Conservation (phyloP, 2,888 invertebrate genomes). For the Gandaritis pyraliata region DNA sequence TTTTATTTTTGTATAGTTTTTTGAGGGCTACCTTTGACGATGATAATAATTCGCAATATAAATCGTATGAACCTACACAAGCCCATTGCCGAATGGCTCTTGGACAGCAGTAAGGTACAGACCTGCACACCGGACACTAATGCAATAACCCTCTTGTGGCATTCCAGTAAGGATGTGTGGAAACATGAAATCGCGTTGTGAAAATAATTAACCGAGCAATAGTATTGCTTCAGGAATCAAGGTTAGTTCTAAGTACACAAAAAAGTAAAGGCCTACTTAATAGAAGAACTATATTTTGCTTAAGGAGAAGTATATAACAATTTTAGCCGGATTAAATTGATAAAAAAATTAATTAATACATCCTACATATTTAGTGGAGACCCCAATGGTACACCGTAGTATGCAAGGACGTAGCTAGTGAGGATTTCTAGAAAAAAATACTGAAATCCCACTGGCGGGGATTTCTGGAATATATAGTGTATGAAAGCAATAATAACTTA, state of each 20-base stretch:
- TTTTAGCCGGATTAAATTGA: too few relatives aligned
- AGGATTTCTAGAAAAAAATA: too few relatives aligned
- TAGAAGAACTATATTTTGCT: too few relatives aligned
- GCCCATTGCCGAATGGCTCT: slow-evolving; percentile 21
- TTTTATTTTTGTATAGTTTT: slow-evolving; percentile 7
- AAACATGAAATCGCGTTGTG: slow-evolving; percentile 25
- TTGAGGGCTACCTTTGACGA: slow-evolving; percentile 15
- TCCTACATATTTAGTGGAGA: too few relatives aligned
- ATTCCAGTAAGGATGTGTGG: slow-evolving; percentile 21
- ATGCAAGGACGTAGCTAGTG: too few relatives aligned
- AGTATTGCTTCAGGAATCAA: slow-evolving; percentile 19
- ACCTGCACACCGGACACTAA: slow-evolving; percentile 14
- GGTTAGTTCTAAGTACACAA: background rate
- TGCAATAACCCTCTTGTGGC: slow-evolving; percentile 13
- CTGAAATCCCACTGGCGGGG: too few relatives aligned
- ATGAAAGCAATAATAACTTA: too few relatives aligned
- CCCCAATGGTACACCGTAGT: too few relatives aligned
- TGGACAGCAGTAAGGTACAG: background rate
- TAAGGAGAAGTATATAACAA: too few relatives aligned
- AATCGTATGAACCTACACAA: slow-evolving; percentile 28
- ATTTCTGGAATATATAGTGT: too few relatives aligned
- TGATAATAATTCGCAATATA: slow-evolving; percentile 27
- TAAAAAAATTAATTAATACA: too few relatives aligned
- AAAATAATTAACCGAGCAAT: slow-evolving; percentile 17
- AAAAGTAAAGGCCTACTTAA: too few relatives aligned